phyloP scores from a whole-genome alignment of 2,113 vertebrate species.

The Notarius lentiginosus region DNA sequence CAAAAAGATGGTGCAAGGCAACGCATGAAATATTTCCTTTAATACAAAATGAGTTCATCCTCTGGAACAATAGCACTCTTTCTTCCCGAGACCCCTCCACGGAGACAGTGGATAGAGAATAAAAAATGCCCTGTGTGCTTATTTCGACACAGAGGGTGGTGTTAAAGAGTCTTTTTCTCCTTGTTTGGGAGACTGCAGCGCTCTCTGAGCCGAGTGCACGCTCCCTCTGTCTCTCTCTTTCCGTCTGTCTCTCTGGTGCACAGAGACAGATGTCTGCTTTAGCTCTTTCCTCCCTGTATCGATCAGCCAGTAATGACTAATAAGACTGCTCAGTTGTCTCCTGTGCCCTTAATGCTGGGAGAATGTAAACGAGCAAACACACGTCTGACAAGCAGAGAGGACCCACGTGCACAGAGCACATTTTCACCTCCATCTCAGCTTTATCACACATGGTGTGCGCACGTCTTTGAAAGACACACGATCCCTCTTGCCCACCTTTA shows the following conservation, averaged over 20 bases:
- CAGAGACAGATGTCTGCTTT: constrained; percentile 68
- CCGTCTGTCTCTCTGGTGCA: constrained; percentile 60
- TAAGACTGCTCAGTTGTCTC: constrained; percentile 56
- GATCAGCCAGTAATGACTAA: constrained; percentile 62
- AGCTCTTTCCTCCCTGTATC: constrained; percentile 62
- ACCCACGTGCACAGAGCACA: constrained; percentile 8
- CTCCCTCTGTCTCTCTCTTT: constrained; percentile 35
- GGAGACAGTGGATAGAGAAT: constrained; percentile 52
- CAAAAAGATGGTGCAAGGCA: constrained; percentile 44
- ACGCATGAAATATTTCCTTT: constrained; percentile 49
- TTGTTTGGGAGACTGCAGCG: constrained; percentile 46
- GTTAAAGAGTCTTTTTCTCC: constrained; percentile 52
- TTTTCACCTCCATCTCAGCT: constrained; percentile 30
- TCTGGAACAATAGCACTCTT: constrained; percentile 48
- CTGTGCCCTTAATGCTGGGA: constrained; percentile 50
- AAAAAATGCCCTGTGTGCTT: constrained; percentile 44
- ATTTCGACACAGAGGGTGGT: constrained; percentile 49
- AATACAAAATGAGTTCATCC: constrained; percentile 48
- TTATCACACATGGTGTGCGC: constrained; percentile 19
- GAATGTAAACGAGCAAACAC: constrained; percentile 49
- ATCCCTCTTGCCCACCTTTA: neutral
- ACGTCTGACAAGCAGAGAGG: constrained; percentile 35
- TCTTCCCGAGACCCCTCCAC: constrained; percentile 44
- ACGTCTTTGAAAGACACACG: neutral
- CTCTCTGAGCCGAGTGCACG: constrained; percentile 17